Conservation (phyloP, 2,888 invertebrate species). For the Drosophila atripex region DNA sequence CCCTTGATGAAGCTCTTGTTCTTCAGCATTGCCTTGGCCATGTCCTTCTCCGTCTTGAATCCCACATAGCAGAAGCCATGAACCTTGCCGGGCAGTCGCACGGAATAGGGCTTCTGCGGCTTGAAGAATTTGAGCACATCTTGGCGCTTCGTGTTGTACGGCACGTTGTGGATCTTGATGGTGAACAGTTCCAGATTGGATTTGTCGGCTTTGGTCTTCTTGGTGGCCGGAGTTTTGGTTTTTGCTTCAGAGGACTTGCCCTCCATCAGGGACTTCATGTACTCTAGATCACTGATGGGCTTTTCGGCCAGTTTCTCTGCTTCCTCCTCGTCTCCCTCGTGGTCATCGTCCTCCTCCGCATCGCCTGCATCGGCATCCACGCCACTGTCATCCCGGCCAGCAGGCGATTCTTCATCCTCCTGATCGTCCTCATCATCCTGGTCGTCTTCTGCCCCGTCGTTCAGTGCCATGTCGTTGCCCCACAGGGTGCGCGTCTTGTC, state of each 20-base stretch:
- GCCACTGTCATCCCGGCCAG: constrained; percentile 72
- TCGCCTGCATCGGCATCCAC: constrained; percentile 80
- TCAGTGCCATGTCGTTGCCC: constrained; percentile 85
- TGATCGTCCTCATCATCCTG: constrained; percentile 63
- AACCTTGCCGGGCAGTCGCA: constrained; percentile 90
- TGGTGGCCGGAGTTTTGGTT: background rate
- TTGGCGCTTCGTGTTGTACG: constrained; percentile 91
- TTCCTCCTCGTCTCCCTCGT: constrained; percentile 73
- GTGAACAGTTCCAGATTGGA: constrained; percentile 85
- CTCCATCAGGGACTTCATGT: constrained; percentile 89
- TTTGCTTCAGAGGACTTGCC: constrained; percentile 29
- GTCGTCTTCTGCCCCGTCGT: constrained; percentile 74
- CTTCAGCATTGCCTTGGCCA: constrained; percentile 91
- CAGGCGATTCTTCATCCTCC: background rate
- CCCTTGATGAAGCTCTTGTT: constrained; percentile 93
- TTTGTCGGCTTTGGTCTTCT: constrained; percentile 83
- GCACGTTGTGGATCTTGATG: constrained; percentile 91
- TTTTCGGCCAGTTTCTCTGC: constrained; percentile 87
- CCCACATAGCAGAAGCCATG: constrained; percentile 96
- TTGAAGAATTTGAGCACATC: constrained; percentile 93
- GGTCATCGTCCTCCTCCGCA: constrained; percentile 81
- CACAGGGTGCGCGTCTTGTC: constrained; percentile 85
- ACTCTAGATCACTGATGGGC: constrained; percentile 91
- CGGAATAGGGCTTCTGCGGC: constrained; percentile 90
- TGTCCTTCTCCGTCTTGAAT: constrained; percentile 91